Evolutionary conservation across 1,140 invertebrate species (phyloP).

Genomic region (Rhyacophila brunnea): DNA sequence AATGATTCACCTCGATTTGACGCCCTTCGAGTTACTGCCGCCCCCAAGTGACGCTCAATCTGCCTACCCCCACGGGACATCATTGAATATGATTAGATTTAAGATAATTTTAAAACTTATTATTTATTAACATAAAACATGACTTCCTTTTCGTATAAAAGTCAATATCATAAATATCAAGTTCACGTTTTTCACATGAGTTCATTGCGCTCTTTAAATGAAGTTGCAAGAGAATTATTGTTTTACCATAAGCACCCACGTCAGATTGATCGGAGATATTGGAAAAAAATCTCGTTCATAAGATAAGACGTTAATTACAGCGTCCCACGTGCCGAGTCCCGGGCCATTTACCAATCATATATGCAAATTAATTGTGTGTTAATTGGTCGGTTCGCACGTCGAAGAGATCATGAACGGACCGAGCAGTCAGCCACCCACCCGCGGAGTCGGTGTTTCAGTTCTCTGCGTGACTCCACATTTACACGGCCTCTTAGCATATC

Average conservation of each 20-base stretch:
- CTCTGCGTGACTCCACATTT: conserved; percentile 5
- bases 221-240: neutral
- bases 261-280: neutral
- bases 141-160: neutral
- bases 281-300: neutral
- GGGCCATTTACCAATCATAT: conserved; percentile 20
- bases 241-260: neutral
- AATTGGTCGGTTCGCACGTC: conserved; percentile 21
- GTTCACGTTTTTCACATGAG: neutral
- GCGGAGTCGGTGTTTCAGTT: conserved; percentile 1
- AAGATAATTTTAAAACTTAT: neutral
- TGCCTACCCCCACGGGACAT: no score
- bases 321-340: conserved; percentile 21
- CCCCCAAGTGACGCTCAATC: no score
- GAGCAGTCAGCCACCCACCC: neutral
- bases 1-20: no score
- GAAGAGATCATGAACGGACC: neutral
- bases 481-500: no score
- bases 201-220: neutral
- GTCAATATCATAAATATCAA: neutral
- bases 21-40: no score
- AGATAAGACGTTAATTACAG: conserved; percentile 18
- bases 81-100: no score
- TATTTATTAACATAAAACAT: no score
- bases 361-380: conserved; percentile 25